phyloP scores from a whole-genome alignment of 1,140 invertebrate genomes.

The Piezodorus guildinii region DNA sequence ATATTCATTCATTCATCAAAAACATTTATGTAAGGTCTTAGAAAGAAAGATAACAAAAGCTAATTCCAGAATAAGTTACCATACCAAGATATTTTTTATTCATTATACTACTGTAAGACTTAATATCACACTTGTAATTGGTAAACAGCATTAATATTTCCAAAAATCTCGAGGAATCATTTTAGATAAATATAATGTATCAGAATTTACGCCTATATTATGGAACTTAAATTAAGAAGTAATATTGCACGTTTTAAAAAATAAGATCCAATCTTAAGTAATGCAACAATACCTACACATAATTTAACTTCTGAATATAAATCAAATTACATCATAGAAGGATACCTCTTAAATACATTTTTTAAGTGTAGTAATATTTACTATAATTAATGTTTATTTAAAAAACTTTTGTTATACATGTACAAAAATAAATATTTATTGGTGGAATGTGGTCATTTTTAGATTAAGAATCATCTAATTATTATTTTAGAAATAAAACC shows the following conservation, averaged over 20 bases:
- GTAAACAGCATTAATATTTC: conserved; percentile 6
- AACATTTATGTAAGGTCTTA: not conserved
- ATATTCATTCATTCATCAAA: not conserved
- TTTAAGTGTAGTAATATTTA: too few relatives aligned
- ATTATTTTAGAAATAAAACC: too few relatives aligned
- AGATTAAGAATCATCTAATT: not conserved
- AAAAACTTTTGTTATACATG: not conserved
- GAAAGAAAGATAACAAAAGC: too few relatives aligned
- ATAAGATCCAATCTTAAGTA: not conserved
- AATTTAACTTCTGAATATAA: too few relatives aligned
- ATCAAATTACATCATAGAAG: too few relatives aligned
- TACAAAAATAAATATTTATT: conserved; percentile 2
- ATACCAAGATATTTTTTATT: not conserved
- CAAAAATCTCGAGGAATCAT: not conserved
- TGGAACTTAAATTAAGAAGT: too few relatives aligned
- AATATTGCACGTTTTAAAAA: conserved; percentile 11
- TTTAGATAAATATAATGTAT: conserved; percentile 8
- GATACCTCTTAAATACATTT: too few relatives aligned
- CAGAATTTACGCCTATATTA: not conserved
- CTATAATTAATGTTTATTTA: too few relatives aligned
- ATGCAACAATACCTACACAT: too few relatives aligned
- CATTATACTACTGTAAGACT: conserved; percentile 9
- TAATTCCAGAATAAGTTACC: not conserved
- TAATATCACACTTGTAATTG: conserved; percentile 15
- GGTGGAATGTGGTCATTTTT: not conserved